Base-by-base conservation (phyloP, 2,797 vertebrate species). In the Diplodus puntazzo region DNA sequence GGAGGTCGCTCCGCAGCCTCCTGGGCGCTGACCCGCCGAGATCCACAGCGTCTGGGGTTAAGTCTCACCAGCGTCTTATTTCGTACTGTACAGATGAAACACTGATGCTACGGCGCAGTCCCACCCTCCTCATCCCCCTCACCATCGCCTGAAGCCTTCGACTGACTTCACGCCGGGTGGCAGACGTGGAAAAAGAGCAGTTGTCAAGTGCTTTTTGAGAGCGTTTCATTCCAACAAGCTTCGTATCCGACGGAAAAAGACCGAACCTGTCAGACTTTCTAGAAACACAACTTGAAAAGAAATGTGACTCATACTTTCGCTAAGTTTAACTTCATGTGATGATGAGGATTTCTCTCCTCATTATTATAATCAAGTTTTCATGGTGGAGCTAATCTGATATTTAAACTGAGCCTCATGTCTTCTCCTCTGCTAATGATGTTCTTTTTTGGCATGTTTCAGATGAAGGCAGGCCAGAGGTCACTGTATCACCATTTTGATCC, bases 81-180 rank as follows among this genome's bases (percentile, higher is more conserved):
- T 85, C 34, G 3, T 43, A 54, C 72, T 68, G 54, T 58, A 58
- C 74, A 79, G 75, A 81, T 75, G 68, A 81, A 78, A 75, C 59
- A 27, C 55, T 68, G 69, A 82, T 78, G 75, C 48, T n/a, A 18
- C 1, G 0, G 21, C 16, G 4, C 68, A 27, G 27, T 69, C 48
- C 48, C 60, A 18, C 18, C 58, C 23, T 49, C 3, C 12, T 65
- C 45, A 13, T 45, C 21, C 65, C 25, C 64, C 34, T 62, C 60
- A 20, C 14, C 23, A 14, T 65, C 7, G 57, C 73, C 66, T 18
- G 20, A 46, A 60, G 59, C 72, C 50, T 68, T 60, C 2, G 23
- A 69, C 60, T 65, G 34, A 48, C 73, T 77, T 85, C 50, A 74
- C 75, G 48, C 46, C 11, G 21, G 52, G 50, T 27, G 74, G 23